Conservation (phyloP, 1,140 invertebrate species). For the Bombus superbus region DNA sequence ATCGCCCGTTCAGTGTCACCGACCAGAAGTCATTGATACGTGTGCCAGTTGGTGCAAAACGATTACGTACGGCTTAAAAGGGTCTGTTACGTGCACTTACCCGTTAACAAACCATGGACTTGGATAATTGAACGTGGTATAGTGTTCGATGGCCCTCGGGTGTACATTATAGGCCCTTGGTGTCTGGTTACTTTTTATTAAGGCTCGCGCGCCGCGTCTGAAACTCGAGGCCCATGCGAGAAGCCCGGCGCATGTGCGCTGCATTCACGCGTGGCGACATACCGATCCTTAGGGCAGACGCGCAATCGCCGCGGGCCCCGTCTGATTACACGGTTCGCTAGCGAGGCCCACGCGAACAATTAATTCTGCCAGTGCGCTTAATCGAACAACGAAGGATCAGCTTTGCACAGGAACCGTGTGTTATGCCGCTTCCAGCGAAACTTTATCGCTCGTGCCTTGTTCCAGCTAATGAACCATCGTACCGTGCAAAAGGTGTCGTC, state of each 20-base stretch:
- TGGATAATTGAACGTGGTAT: constrained; percentile 67
- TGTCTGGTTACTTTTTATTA: constrained; percentile 71
- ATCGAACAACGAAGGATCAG: constrained; percentile 24
- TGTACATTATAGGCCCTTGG: constrained; percentile 62
- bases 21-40: constrained; percentile 18
- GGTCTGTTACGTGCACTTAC: constrained; percentile 46
- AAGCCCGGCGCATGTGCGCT: constrained; percentile 50
- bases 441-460: constrained; percentile 25
- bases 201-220: constrained; percentile 64
- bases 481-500: background rate
- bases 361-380: background rate
- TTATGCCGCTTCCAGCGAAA: constrained; percentile 9
- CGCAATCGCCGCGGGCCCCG: constrained; percentile 6
- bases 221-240: constrained; percentile 67
- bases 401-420: background rate
- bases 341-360: constrained; percentile 21
- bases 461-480: constrained; percentile 3
- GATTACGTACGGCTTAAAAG: constrained; percentile 41
- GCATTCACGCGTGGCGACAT: constrained; percentile 3
- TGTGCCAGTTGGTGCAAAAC: constrained; percentile 45
- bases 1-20: no score
- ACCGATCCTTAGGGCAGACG: background rate
- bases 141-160: constrained; percentile 52
- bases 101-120: constrained; percentile 63
- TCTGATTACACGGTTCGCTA: constrained; percentile 41